Evolutionary conservation across 2,113 vertebrate species (phyloP).

Genomic region (Arvicanthis niloticus): DNA sequence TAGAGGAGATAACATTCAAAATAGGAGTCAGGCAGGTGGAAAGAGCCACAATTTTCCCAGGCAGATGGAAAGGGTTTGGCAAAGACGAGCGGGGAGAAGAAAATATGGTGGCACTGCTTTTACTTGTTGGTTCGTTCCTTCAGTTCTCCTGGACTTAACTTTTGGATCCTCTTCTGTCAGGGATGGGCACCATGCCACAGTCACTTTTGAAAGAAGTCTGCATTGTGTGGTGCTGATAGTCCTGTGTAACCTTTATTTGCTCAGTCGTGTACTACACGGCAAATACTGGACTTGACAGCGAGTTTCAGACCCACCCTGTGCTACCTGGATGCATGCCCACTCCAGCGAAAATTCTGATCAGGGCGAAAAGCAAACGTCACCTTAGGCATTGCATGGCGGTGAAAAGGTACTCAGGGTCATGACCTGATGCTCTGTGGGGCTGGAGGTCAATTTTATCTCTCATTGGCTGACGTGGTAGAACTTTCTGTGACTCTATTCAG

Average conservation of each 20-base stretch:
- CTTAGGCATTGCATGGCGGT: neutral
- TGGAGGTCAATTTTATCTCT: neutral
- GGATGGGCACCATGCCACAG: neutral
- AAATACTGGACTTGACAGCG: neutral
- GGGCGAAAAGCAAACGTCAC: neutral
- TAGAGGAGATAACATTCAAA: constrained; percentile 18
- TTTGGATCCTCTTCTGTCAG: neutral
- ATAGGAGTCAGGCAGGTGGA: neutral
- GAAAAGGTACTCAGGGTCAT: neutral
- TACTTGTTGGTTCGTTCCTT: neutral
- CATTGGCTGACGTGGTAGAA: neutral
- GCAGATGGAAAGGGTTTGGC: neutral
- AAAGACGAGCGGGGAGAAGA: neutral
- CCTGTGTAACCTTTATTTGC: neutral
- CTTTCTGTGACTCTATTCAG: neutral
- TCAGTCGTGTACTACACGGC: neutral
- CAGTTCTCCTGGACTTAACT: constrained; percentile 9
- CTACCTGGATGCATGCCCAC: neutral
- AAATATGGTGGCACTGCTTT: neutral
- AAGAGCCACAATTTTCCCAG: neutral
- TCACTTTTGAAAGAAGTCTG: neutral
- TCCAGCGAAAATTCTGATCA: neutral
- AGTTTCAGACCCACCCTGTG: neutral
- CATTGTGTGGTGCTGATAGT: neutral
- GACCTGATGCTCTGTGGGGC: neutral